Evolutionary conservation across 2,888 invertebrate genomes (phyloP).

Genomic region (Scaptomyza reducta): DNA sequence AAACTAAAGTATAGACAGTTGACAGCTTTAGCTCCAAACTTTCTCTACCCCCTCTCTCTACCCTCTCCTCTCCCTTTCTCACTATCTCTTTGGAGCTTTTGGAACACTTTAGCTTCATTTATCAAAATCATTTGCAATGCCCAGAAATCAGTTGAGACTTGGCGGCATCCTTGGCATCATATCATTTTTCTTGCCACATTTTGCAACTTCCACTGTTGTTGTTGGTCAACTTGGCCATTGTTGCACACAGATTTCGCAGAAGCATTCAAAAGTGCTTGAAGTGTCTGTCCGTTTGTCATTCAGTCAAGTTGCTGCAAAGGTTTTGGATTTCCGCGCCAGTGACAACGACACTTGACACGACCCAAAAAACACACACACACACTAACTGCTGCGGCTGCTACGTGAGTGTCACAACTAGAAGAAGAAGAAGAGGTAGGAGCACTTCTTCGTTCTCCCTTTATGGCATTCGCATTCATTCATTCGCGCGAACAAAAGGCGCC

Average conservation of each 20-base stretch:
- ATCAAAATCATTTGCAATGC: slow-evolving; percentile 61
- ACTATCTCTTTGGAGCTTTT: background rate
- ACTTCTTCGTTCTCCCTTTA: slow-evolving; percentile 5
- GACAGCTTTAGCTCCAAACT: background rate
- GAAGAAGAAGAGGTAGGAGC: background rate
- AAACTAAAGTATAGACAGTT: slow-evolving; percentile 16
- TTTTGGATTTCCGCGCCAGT: slow-evolving; percentile 62
- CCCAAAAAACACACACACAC: slow-evolving; percentile 34
- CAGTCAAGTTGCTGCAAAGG: slow-evolving; percentile 35
- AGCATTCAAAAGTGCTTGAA: slow-evolving; percentile 33
- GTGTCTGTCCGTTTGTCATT: slow-evolving; percentile 19
- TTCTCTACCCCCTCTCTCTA: background rate
- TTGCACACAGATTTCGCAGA: slow-evolving; percentile 60
- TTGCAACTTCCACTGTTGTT: slow-evolving; percentile 5
- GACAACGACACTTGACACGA: slow-evolving; percentile 72
- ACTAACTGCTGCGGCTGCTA: slow-evolving; percentile 42
- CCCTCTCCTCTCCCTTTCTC: background rate
- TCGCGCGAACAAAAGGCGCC: slow-evolving; percentile 60
- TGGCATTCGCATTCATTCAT: slow-evolving; percentile 20
- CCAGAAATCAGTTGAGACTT: background rate
- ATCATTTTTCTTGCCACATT: slow-evolving; percentile 70
- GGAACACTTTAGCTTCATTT: slow-evolving; percentile 52
- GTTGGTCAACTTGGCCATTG: slow-evolving; percentile 45
- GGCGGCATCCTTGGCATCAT: slow-evolving; percentile 19
- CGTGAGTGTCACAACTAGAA: slow-evolving; percentile 34